Base-by-base conservation (phyloP, 2,797 vertebrate species). In the Limosa lapponica region DNA sequence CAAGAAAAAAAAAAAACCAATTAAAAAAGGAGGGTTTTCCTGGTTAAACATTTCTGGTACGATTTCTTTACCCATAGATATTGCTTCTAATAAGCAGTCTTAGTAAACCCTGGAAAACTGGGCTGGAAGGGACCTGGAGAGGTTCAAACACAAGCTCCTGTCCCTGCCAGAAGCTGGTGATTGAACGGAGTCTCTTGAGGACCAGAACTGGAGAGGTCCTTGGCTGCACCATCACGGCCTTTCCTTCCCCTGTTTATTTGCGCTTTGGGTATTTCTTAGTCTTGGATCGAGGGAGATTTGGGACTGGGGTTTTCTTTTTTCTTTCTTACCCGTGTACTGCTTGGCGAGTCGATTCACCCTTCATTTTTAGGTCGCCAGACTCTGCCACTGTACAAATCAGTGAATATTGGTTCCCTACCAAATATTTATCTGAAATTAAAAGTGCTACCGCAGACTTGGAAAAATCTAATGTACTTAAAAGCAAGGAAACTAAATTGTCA, bases 171-270 rank as follows among this genome's bases (percentile, higher is more conserved):
- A 28, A 70, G 23, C 36, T 65, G 16, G 6, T 46, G 55, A 44
- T 19, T 19, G 34, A 48, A 37, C 1, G 0, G 39, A 69, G 18
- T 37, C 14, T 30, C 13, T 13, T 30, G 16, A 55, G 34, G 22
- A 48, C 7, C 17, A 54, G 20, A 52, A 14, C 6, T 24, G 16
- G 30, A 77, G 41, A 72, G 37, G 30, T 2, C 15, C 20, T 71
- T 22, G 41, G 11, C 10, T 34, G 34, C 17, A 66, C 10, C 4
- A 8, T 39, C 62, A 32, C 0, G 0, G 17, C 8, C 16, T 65
- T 62, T 30, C 44, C 32, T 30, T 65, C 25, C 41, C 24, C 13
- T 49, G 10, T 62, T 83, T 67, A 13, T 34, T 71, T 57, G 18
- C 58, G 59, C 0, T 1, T 30, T 69, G 16, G 15, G 11, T 48